These are phyloP conservation scores for Poeciliopsis prolifica DNA, from an alignment of 2,113 vertebrate genomes.

Conservation along the genomic window DNA sequence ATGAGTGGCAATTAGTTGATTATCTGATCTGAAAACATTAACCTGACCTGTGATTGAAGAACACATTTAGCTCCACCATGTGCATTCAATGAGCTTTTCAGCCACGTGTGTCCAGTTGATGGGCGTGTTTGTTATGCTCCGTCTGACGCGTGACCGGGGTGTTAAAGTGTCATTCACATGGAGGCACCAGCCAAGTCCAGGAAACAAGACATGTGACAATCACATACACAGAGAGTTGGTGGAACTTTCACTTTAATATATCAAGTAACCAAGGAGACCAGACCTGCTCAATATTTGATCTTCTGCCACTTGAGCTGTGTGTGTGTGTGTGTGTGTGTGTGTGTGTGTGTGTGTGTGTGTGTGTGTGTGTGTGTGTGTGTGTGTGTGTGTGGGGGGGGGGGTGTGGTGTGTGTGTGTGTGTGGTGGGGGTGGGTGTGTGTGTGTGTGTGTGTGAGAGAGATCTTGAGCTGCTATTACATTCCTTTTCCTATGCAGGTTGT, in stretches of 20 bases:
- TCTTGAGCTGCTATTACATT: constrained; percentile 3
- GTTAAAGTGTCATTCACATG: constrained; percentile 46
- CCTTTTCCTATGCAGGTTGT: constrained; percentile 34
- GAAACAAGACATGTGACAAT: constrained; percentile 6
- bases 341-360: no score
- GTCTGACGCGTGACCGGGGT: constrained; percentile 26
- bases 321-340: constrained; percentile 10
- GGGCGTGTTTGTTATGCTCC: neutral
- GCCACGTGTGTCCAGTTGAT: neutral
- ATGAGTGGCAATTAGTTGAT: constrained; percentile 10
- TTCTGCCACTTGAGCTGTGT: constrained; percentile 42
- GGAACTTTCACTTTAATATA: constrained; percentile 64
- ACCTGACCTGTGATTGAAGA: neutral
- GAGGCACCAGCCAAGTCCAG: constrained; percentile 39
- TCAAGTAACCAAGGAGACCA: constrained; percentile 60
- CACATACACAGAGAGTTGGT: constrained; percentile 1
- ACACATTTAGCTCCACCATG: neutral
- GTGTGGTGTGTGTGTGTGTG: no score
- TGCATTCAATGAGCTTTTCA: constrained; percentile 5
- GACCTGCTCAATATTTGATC: constrained; percentile 64
- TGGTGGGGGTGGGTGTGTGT: no score
- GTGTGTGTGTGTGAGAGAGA: no score
- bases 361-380: no score
- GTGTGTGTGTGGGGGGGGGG: no score
- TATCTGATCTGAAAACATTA: constrained; percentile 1